Evolutionary conservation across 2,888 invertebrate species (phyloP).

Genomic region (Glomeris marginata): DNA sequence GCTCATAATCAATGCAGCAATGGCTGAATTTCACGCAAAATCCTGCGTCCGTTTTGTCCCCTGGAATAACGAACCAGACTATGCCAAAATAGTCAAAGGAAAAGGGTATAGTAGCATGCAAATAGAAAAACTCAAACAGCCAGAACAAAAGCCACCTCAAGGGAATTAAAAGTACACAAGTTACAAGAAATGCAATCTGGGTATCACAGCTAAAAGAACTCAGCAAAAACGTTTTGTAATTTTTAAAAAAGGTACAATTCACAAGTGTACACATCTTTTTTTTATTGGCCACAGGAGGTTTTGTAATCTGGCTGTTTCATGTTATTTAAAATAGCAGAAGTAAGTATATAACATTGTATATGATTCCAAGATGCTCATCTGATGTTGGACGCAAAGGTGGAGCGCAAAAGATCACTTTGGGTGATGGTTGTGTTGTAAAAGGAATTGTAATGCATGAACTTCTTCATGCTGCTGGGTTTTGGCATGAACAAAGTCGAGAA

Average conservation of each 20-base stretch:
- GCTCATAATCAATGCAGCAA: constrained; percentile 31
- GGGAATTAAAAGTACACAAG: too few relatives aligned
- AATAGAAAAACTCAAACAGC: too few relatives aligned
- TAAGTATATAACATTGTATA: too few relatives aligned
- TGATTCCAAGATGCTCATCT: constrained; percentile 1
- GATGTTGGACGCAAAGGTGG: constrained; percentile 1
- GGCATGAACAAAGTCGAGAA: constrained; percentile 35
- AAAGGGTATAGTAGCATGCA: constrained; percentile 20
- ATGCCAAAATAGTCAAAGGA: constrained; percentile 25
- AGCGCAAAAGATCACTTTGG: neutral
- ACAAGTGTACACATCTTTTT: too few relatives aligned
- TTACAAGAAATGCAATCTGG: too few relatives aligned
- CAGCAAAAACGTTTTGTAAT: too few relatives aligned
- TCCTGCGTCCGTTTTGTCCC: constrained; percentile 27
- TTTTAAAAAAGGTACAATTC: too few relatives aligned
- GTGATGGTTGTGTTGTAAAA: constrained; percentile 21
- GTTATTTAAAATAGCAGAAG: neutral
- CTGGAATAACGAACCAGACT: constrained; percentile 23
- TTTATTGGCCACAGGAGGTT: too few relatives aligned
- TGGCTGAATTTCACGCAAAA: constrained; percentile 32
- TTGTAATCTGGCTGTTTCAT: neutral
- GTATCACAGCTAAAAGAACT: too few relatives aligned
- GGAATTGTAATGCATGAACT: constrained; percentile 36
- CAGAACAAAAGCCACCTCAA: too few relatives aligned
- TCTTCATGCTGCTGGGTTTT: constrained; percentile 35